Evolutionary conservation across 2,797 vertebrate species (phyloP).

Genomic region (Mionectes olivaceus): DNA sequence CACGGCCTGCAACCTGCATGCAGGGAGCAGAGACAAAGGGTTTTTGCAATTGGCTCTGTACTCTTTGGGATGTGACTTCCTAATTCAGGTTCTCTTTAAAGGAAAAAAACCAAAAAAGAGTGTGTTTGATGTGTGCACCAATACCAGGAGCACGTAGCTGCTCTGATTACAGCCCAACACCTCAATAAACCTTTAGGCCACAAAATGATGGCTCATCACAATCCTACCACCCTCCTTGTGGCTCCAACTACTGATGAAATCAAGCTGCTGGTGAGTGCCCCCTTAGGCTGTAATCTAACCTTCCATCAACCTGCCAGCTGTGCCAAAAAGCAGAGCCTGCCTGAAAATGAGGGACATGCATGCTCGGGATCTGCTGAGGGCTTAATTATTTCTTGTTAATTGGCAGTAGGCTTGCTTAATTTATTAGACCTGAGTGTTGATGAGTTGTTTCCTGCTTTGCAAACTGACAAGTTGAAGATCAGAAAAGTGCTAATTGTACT

Average conservation of each 20-base stretch:
- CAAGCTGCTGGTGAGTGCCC: neutral
- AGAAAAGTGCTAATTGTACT: neutral
- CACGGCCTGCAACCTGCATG: neutral
- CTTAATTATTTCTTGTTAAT: neutral
- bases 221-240: neutral
- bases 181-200: neutral
- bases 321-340: neutral
- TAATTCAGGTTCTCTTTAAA: neutral
- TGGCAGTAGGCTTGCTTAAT: neutral
- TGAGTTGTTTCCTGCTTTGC: neutral
- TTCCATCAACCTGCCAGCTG: neutral
- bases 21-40: accelerated
- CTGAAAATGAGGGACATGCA: neutral
- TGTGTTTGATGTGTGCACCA: accelerated
- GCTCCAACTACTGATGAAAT: neutral
- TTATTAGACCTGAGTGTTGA: neutral
- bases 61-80: neutral
- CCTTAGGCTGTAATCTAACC: neutral
- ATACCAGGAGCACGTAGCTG: neutral
- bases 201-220: neutral
- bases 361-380: neutral
- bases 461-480: neutral
- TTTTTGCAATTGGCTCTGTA: accelerated
- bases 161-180: neutral
- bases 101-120: neutral